Evolutionary conservation across 2,888 invertebrate species (phyloP).

Genomic region (Synanthedon formicaeformis): DNA sequence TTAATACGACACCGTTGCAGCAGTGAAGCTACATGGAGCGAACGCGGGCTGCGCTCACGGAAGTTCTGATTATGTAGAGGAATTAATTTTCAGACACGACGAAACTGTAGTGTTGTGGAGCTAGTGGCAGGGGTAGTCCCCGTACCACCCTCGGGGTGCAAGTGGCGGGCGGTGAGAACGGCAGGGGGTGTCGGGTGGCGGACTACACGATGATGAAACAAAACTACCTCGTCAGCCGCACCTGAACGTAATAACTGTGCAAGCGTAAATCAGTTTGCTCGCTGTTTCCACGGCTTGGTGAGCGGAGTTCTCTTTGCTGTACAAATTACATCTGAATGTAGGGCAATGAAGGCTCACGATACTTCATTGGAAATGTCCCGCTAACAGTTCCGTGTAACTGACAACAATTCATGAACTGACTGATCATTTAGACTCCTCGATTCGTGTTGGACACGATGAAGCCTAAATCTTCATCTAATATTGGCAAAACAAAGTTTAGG

Average conservation of each 20-base stretch:
- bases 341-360: neutral
- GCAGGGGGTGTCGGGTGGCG: slow-evolving; percentile 15
- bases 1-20: too few relatives aligned
- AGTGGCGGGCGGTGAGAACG: neutral
- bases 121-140: slow-evolving; percentile 12
- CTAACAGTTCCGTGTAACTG: neutral
- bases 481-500: too few relatives aligned
- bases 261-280: slow-evolving; percentile 48
- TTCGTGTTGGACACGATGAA: too few relatives aligned
- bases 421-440: too few relatives aligned
- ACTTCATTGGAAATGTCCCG: slow-evolving; percentile 3
- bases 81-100: slow-evolving; percentile 70
- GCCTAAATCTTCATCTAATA: too few relatives aligned
- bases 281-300: slow-evolving; percentile 1
- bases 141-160: slow-evolving; percentile 1
- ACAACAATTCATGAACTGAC: too few relatives aligned
- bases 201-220: slow-evolving; percentile 32
- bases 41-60: slow-evolving; percentile 34
- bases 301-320: slow-evolving; percentile 2
- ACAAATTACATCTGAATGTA: neutral
- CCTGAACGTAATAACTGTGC: slow-evolving; percentile 54
- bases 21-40: slow-evolving; percentile 44
- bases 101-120: slow-evolving; percentile 52
- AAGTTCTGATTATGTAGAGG: slow-evolving; percentile 70
- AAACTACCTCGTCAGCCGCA: slow-evolving; percentile 52